These are phyloP conservation scores for Hypselothyrea guttata DNA, from an alignment of 2,888 invertebrate genomes.

Conservation along the genomic window DNA sequence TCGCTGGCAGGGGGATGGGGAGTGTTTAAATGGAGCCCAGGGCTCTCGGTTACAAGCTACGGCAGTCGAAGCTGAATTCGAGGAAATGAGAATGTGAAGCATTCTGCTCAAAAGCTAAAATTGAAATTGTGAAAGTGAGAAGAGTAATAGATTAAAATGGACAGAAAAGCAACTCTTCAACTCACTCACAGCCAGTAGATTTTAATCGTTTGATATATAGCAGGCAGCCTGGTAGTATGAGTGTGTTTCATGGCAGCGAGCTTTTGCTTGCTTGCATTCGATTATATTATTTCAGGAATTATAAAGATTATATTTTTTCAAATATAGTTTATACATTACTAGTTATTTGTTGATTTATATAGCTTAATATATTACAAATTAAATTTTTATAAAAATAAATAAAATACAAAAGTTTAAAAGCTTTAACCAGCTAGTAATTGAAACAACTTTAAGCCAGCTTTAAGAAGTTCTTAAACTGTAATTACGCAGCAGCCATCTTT, in stretches of 20 bases:
- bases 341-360: too few species aligned
- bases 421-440: too few species aligned
- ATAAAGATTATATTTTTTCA: too few species aligned
- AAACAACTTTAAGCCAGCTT: too few species aligned
- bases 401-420: too few species aligned
- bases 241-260: slow-evolving; percentile 8
- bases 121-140: slow-evolving; percentile 14
- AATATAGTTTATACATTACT: too few species aligned
- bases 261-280: slow-evolving; percentile 14
- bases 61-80: slow-evolving; percentile 9
- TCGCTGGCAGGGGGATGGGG: slow-evolving; percentile 18
- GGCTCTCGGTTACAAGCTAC: slow-evolving; percentile 13
- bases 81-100: slow-evolving; percentile 2
- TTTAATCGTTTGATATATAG: slow-evolving; percentile 1
- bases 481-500: slow-evolving; percentile 29
- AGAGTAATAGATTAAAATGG: slow-evolving; percentile 11
- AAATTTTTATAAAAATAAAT: too few species aligned
- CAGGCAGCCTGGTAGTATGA: slow-evolving; percentile 5
- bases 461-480: too few species aligned
- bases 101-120: slow-evolving; percentile 8
- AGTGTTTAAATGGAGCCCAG: slow-evolving; percentile 40
- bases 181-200: too few species aligned
- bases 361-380: too few species aligned
- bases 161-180: not conserved
- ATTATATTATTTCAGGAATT: too few species aligned